These are phyloP conservation scores for Dasypogon diadema DNA, from an alignment of 2,888 invertebrate genomes.

Conservation along the genomic window DNA sequence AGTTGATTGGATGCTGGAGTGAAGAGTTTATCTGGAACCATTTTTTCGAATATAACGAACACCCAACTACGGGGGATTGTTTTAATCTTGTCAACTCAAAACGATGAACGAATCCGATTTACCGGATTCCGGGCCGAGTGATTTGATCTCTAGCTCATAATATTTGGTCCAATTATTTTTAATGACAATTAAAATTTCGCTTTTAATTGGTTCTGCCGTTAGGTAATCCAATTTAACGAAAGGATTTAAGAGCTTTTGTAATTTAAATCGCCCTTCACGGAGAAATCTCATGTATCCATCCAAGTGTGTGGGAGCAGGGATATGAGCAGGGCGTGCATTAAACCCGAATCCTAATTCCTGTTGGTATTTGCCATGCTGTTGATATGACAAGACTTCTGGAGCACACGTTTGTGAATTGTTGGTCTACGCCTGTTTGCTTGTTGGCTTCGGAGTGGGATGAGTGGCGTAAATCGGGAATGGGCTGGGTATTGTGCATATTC, in stretches of 20 bases:
- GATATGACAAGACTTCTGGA: constrained; percentile 39
- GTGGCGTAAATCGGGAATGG: constrained; percentile 1
- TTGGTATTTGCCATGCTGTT: constrained; percentile 28
- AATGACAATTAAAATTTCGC: constrained; percentile 58
- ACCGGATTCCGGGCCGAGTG: not conserved
- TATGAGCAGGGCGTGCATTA: constrained; percentile 20
- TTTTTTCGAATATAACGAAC: not conserved
- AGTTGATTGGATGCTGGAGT: not conserved
- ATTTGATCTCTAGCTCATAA: constrained; percentile 17
- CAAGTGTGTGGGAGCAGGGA: not conserved
- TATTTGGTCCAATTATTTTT: constrained; percentile 51
- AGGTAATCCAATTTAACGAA: constrained; percentile 43
- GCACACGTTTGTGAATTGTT: constrained; percentile 38
- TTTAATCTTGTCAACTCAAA: constrained; percentile 30
- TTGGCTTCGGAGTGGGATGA: not conserved
- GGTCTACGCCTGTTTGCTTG: constrained; percentile 24
- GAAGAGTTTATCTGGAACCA: not conserved
- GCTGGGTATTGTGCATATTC: constrained; percentile 31
- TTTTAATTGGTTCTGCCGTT: constrained; percentile 57
- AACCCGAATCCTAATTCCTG: constrained; percentile 32
- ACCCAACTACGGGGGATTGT: not conserved
- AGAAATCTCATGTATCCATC: too few species aligned
- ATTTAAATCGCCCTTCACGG: constrained; percentile 2
- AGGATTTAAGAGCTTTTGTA: constrained; percentile 32
- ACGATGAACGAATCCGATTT: constrained; percentile 1